These are phyloP conservation scores for Masnerella sp. DNA, from an alignment of 2,888 invertebrate genomes.

Conservation along the genomic window DNA sequence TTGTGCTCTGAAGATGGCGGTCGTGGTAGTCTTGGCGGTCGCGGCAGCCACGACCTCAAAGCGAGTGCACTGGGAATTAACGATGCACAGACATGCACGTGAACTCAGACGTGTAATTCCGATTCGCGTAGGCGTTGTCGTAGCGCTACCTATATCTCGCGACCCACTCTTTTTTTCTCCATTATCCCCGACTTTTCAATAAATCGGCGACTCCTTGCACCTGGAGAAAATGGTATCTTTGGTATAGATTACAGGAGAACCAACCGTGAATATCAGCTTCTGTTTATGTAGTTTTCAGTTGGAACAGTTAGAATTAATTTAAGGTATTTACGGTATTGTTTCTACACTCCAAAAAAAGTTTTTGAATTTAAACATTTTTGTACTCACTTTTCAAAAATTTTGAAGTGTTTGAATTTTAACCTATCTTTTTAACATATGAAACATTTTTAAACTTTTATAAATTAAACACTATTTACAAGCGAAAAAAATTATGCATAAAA, in stretches of 20 bases:
- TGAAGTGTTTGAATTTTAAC: no score
- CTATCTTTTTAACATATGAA: no score
- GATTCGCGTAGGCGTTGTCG: slow-evolving; percentile 45
- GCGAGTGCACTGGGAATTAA: slow-evolving; percentile 30
- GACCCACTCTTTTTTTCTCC: slow-evolving; percentile 10
- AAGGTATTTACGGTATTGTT: no score
- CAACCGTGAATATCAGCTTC: no score
- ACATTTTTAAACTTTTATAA: no score
- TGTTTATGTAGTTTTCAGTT: no score
- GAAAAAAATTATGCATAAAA: background rate
- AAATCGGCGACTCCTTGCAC: slow-evolving; percentile 34
- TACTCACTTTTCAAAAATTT: no score
- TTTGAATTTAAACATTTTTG: no score
- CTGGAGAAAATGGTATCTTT: no score
- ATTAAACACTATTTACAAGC: background rate
- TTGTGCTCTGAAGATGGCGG: slow-evolving; percentile 48
- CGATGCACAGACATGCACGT: slow-evolving; percentile 46
- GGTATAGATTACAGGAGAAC: no score
- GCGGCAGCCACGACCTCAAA: slow-evolving; percentile 27
- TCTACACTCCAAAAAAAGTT: no score
- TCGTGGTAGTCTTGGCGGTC: slow-evolving; percentile 17
- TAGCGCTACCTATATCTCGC: slow-evolving; percentile 25
- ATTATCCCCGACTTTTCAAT: slow-evolving; percentile 38
- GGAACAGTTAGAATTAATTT: no score
- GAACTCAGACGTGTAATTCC: slow-evolving; percentile 31